Evolutionary conservation across 2,797 vertebrate species (phyloP).

Genomic region (Dallia pectoralis): DNA sequence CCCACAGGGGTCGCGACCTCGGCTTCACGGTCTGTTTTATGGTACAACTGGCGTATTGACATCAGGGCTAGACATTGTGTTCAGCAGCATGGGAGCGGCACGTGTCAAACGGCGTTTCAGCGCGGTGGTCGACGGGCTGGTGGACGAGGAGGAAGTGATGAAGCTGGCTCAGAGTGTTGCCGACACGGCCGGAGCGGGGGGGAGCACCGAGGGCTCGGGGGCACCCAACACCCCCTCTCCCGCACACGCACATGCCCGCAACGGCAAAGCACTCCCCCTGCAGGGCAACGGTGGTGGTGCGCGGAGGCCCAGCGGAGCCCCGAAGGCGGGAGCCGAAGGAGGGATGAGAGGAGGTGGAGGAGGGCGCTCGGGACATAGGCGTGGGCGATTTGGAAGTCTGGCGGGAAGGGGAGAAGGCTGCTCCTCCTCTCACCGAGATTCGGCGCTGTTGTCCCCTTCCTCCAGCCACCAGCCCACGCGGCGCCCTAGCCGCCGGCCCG

Average conservation of each 20-base stretch:
- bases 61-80: conserved; percentile 27
- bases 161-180: conserved; percentile 74
- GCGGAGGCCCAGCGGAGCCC: conserved; percentile 52
- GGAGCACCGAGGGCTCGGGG: conserved; percentile 53
- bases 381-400: conserved; percentile 46
- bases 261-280: conserved; percentile 64
- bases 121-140: conserved; percentile 75
- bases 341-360: conserved; percentile 53
- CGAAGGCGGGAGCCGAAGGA: conserved; percentile 53
- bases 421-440: conserved; percentile 50
- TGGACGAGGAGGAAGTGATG: conserved; percentile 81
- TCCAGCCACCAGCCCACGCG: conserved; percentile 43
- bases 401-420: conserved; percentile 57
- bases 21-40: conserved; percentile 5
- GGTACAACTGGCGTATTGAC: neutral
- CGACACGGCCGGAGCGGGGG: conserved; percentile 62
- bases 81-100: conserved; percentile 72
- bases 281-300: conserved; percentile 61
- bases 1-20: neutral
- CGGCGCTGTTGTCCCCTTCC: conserved; percentile 60
- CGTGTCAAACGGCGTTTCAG: conserved; percentile 82
- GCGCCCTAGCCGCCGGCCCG: conserved; percentile 67
- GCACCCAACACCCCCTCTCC: conserved; percentile 59
- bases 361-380: conserved; percentile 51
- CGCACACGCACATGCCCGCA: conserved; percentile 61